Evolutionary conservation across 30 jellyfish, hydroid and myxozoan species (phyloP), one percentile per base, ranked within the genome.

Genomic region (Turritopsis rubra): DNA sequence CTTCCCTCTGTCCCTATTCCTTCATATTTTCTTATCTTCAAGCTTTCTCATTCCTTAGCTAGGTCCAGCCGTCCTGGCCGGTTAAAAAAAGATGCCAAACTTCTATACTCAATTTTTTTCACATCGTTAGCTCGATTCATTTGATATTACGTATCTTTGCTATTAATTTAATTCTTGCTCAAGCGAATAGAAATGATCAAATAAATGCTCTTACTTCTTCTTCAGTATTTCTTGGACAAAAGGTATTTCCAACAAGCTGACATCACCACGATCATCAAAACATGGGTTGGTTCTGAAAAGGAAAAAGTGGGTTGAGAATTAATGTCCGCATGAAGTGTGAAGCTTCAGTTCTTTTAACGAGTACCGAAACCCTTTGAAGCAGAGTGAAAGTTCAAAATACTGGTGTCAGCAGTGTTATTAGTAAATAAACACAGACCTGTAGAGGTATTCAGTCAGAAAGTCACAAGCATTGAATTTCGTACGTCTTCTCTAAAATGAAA

Each of bases 381-480:
- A 60, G 19, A 60, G 21, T 60, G 21, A 54, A 54, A 54, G n/a
- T 18, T 16, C n/a, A 54, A 60, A 0, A 60, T 0, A 21, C 0
- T 21, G 19, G 22, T n/a, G n/a, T n/a, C n/a, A n/a, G n/a, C n/a
- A n/a, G n/a, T n/a, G n/a, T n/a, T n/a, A n/a, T n/a, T n/a, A n/a
- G n/a, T n/a, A n/a, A n/a, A n/a, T n/a, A n/a, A n/a, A n/a, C n/a
- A 72, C 74, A 83, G 20, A 93, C 99, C 84, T 93, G 96, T 93
- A 93, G 7, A 93, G 87, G 79, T 93, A 86, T 79, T 93, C 96
- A 1, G 99, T 85, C 52, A 93, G 88, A 72, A 72, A 93, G 75
- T 93, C 99, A 83, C 99, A 93, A 17, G 95, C 96, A 86, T 93
- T 93, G 87, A 93, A 93, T 52, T 79, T 88, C 52, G 99, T 85